These are phyloP conservation scores for Heliopora coerulea DNA, from an alignment of 92 coral and sea anemone species.

Conservation along the genomic window DNA sequence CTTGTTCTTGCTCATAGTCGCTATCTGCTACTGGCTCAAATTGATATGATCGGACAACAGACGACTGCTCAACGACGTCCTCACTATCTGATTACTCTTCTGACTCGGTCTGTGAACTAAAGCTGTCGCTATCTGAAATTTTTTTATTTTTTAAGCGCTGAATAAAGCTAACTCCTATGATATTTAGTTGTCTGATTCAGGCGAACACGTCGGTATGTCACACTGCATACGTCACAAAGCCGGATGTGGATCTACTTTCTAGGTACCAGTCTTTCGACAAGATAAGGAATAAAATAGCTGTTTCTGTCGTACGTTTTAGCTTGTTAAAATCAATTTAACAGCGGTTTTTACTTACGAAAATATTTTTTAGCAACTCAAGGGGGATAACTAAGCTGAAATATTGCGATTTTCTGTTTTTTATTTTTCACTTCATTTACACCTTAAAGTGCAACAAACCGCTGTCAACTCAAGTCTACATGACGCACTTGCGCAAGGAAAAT, in stretches of 20 bases:
- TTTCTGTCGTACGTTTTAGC: background rate
- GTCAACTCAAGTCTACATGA: no score
- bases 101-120: constrained; percentile 18
- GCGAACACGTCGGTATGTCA: constrained; percentile 15
- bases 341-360: background rate
- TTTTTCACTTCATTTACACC: constrained; percentile 20
- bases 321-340: background rate
- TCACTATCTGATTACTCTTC: constrained; percentile 17
- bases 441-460: background rate
- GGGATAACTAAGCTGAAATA: background rate
- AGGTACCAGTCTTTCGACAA: constrained; percentile 32
- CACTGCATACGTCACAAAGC: constrained; percentile 41
- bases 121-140: constrained; percentile 33
- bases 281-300: background rate
- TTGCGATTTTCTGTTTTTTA: background rate
- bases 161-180: background rate
- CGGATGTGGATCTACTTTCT: background rate
- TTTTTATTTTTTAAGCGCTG: background rate
- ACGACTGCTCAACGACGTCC: constrained; percentile 26
- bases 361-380: background rate
- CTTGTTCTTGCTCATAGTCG: constrained; percentile 30
- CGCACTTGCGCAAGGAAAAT: no score
- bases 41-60: constrained; percentile 26
- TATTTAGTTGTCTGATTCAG: background rate
- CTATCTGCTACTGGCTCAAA: constrained; percentile 24